A percentile compares a stretch with the other conserved stretches of the same genome.
These are phyloP conservation scores for Melanotaenia parkinsoni DNA, from an alignment of 2,797 vertebrate genomes.

Conservation along the genomic window DNA sequence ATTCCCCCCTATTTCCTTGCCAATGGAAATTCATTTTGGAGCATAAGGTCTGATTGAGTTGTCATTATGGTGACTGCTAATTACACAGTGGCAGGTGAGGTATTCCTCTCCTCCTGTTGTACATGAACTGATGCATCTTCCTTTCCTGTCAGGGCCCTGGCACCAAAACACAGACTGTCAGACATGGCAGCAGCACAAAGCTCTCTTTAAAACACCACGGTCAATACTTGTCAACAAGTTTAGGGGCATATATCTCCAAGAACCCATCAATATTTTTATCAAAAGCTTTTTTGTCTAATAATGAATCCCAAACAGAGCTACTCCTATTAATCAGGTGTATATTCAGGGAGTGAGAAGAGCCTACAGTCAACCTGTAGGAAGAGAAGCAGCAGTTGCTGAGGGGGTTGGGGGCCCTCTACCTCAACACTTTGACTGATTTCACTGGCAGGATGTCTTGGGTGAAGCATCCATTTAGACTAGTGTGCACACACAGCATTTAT, in stretches of 20 bases:
- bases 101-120: constrained; percentile 50
- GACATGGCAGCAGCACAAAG: constrained; percentile 47
- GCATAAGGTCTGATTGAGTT: constrained; percentile 52
- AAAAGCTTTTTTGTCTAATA: constrained; percentile 46
- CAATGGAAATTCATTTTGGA: constrained; percentile 79
- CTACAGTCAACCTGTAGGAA: constrained; percentile 16
- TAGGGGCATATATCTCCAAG: constrained; percentile 43
- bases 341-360: not conserved
- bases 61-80: constrained; percentile 78
- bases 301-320: constrained; percentile 14
- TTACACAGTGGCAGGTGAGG: constrained; percentile 68
- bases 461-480: constrained; percentile 78
- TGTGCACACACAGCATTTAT: constrained; percentile 83
- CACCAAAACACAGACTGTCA: constrained; percentile 55
- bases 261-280: constrained; percentile 41
- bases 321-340: constrained; percentile 44
- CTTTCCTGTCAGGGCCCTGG: constrained; percentile 59
- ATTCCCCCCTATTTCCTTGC: constrained; percentile 70
- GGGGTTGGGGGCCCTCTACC: constrained; percentile 22
- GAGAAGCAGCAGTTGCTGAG: not conserved
- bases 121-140: constrained; percentile 60
- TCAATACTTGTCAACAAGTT: constrained; percentile 57
- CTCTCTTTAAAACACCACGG: constrained; percentile 66
- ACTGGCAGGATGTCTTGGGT: constrained; percentile 65
- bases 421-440: constrained; percentile 74